Base-by-base conservation (phyloP, 2,888 invertebrate genomes). In the Melikaiella ostensackeni region DNA sequence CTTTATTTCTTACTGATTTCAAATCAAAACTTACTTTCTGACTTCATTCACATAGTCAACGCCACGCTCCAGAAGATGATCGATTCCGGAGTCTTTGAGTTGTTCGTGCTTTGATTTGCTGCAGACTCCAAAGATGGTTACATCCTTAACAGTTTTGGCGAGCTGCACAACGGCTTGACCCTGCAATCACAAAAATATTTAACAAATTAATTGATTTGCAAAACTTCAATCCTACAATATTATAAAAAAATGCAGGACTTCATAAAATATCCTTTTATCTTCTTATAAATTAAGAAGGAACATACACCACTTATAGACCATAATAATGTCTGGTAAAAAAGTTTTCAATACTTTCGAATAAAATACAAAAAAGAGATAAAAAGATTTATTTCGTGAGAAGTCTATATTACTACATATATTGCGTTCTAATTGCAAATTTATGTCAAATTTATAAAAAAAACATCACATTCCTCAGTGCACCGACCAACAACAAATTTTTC, bases 111-210 rank as follows among this genome's bases (percentile, higher is more conserved):
- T 97, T 89, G 93, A 93, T 92, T 96, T 95, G 74, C 97, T 96
- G 89, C 97, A 97, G 2, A 97, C 96, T 38, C 97, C 97, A 91
- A 96, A 96, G 75, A 97, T 94, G 16, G 95, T 96, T 64, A 97
- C 95, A 87, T 96, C 95, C 35, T 95, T 94, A 74, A 97, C 94
- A 0, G 96, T 96, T 92, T 95, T 95, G 79, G 96, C 95, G 82
- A 97, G 92, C 91, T 97, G 97, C 46, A 95, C 95, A 35, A 97
- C 94, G 1, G 97, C 97, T 93, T 96, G 96, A 66, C 97, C 97
- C 97, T 97, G 91, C 42, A 92, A 92, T 61, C 75, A 19, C 38
- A 81, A 78, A 77, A 70, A n/a, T 38, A 64, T 57, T 24, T 1
- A 57, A 13, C 6, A 57, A 55, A 42, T 42, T 42, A 42, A 16